Base-by-base conservation (phyloP, 2,113 vertebrate species). In the Oreocharis arfaki region DNA sequence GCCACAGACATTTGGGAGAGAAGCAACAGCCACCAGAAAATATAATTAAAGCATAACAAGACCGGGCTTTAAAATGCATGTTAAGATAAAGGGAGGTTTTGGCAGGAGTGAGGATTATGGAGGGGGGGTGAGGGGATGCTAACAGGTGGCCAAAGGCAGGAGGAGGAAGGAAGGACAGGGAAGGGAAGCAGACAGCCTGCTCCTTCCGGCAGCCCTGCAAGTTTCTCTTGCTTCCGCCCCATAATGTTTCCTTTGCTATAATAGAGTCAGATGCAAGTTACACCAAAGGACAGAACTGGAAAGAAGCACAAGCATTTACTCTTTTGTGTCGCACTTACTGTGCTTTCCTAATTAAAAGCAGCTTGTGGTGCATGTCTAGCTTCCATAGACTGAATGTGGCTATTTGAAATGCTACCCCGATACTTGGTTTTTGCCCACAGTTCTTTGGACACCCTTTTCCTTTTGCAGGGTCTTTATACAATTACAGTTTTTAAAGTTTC, bases 111-210 rank as follows among this genome's bases (percentile, higher is more conserved):
- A 84, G 64, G 53, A 35, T 65, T 77, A 53, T 24, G 79, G 71
- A 37, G 91, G 60, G 14, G 57, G 67, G 56, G 71, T 0, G 1
- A 86, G 82, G 75, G 71, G 60, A 85, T 67, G 47, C 83, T 75
- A 87, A 90, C 92, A 95, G 93, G 95, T 96, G 95, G 91, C 93
- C 89, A 89, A 87, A 70, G 84, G 77, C 84, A 96, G 89, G 44
- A 89, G 93, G 64, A 87, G 73, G 57, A 95, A 95, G 74, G 90
- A 90, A 76, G 20, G 57, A 84, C 70, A 91, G 68, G 81, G 74
- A 91, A 67, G 68, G 82, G 85, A 94, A 96, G 68, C 64, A 87
- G 59, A 90, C 63, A 16, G 5, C 22, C 35, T 32, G 7, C 93
- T 96, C 82, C 84, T 96, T 95, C 90, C 52, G 46, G 67, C 88